Base-by-base conservation (phyloP, 2,888 invertebrate genomes). In the Steinernema scapterisci region DNA sequence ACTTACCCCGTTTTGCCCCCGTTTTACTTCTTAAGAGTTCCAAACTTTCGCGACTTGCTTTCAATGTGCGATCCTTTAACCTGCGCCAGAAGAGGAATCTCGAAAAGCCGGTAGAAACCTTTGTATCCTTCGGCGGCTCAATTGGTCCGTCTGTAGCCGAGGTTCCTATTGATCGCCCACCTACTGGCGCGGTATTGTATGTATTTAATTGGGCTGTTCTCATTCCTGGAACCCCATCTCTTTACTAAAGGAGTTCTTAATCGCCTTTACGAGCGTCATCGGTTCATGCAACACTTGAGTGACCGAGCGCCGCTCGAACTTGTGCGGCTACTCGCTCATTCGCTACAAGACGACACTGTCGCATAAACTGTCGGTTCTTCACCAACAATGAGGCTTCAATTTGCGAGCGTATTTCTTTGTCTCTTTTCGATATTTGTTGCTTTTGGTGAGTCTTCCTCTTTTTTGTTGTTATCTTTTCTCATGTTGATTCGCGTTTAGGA, bases 261-360 rank as follows among this genome's bases (percentile, higher is more conserved):
- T 63, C 63, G 63, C 63, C 63, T 63, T 63, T 63, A 27, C 63
- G 63, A 23, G 63, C 27, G 63, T 63, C 27, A 63, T 63, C 31
- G 31, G 63, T 63, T 63, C 63, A 63, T 63, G 63, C 63, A 63
- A 63, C 63, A 63, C 63, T 31, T 27, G 27, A 63, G 63, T 63
- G 63, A 63, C 63, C 63, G 63, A 2, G 16, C 16, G 21, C 38
- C 31, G 63, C 31, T 63, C 63, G 31, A 23, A 27, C 63, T 63
- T 13, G 63, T n/a, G 63, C 38, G 21, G 63, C 63, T 63, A 31
- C 5, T 31, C 63, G 19, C 3, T 48, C 48, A 48, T 48, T 48
- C 31, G 27, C 1, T 31, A 63, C 31, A 63, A 63, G 31, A 31
- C 63, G 63, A 27, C 31, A 7, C 13, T 5, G 48, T 5, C 13